Conservation (phyloP, 2,113 vertebrate species). For the Delphinapterus leucas region DNA sequence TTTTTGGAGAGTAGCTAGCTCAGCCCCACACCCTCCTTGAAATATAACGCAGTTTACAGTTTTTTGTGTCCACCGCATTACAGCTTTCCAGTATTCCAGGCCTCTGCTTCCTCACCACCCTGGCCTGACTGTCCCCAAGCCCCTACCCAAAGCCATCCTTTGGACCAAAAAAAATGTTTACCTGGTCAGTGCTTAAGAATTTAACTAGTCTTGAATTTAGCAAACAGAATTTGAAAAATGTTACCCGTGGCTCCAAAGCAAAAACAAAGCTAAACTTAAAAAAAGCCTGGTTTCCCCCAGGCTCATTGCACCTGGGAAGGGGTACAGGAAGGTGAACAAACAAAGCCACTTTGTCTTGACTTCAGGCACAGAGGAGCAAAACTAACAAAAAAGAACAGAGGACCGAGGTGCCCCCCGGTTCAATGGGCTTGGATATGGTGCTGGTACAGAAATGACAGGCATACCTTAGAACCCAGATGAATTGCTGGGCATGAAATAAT, state of each 20-base stretch:
- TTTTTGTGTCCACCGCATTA: background rate
- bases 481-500: background rate
- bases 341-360: background rate
- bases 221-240: slow-evolving; percentile 55
- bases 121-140: background rate
- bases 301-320: background rate
- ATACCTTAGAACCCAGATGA: background rate
- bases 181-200: background rate
- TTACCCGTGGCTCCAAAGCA: background rate
- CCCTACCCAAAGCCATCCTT: background rate
- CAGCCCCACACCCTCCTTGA: background rate
- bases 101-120: background rate
- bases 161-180: background rate
- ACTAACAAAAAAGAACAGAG: background rate
- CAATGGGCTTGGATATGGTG: background rate
- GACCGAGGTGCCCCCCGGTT: background rate
- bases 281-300: background rate
- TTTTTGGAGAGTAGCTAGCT: background rate
- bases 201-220: slow-evolving; percentile 18
- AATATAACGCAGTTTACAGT: background rate
- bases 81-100: background rate
- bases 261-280: background rate
- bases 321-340: background rate
- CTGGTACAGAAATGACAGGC: background rate
- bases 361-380: background rate